Evolutionary conservation across 2,113 vertebrate species (phyloP).

Genomic region (Emberiza fucata): DNA sequence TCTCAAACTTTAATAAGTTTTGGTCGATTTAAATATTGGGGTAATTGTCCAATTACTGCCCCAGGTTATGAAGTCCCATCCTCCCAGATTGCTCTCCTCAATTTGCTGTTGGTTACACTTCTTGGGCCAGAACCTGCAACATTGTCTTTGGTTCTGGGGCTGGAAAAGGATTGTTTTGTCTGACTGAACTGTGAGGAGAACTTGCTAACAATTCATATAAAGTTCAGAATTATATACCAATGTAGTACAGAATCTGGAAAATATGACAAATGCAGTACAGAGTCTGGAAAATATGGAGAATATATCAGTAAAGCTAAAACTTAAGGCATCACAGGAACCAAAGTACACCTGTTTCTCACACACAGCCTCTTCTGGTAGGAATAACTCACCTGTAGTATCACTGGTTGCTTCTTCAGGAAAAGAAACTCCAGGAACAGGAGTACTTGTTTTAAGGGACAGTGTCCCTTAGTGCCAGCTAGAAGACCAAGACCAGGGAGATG

Average conservation of each 20-base stretch:
- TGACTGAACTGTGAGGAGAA: neutral
- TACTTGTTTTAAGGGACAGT: neutral
- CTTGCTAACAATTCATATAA: no score
- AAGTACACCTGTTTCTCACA: neutral
- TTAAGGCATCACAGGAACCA: neutral
- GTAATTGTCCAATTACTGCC: no score
- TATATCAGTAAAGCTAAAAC: neutral
- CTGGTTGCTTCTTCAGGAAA: neutral
- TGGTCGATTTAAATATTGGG: no score
- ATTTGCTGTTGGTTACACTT: no score
- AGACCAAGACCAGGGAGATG: neutral
- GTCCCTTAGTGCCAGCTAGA: neutral
- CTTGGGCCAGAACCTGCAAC: accelerated
- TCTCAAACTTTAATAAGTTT: no score
- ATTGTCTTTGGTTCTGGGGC: accelerated
- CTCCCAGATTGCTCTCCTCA: no score
- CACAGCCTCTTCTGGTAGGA: neutral
- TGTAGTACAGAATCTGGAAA: no score
- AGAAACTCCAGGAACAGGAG: neutral
- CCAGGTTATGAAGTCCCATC: no score
- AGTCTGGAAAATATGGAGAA: no score
- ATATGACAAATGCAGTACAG: no score
- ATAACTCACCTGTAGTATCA: neutral
- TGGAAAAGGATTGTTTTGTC: neutral
- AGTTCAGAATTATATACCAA: no score